Evolutionary conservation across 1,140 invertebrate genomes (phyloP).

Genomic region (Andrena cerasifolii): DNA sequence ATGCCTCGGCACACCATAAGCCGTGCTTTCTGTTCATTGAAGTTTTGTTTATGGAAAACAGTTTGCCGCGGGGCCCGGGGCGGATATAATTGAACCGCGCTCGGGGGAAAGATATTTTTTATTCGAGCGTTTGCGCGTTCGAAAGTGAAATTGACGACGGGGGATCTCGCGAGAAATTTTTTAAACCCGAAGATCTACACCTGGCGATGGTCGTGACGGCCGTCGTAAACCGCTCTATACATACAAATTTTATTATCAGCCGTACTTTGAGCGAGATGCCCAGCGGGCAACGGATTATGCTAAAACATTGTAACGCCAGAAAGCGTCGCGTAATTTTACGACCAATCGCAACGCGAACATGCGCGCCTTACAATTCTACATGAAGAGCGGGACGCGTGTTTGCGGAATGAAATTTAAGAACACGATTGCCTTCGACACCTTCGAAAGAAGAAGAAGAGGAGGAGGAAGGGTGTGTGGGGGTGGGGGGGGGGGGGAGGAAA

Average conservation of each 20-base stretch:
- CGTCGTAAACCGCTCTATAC: neutral
- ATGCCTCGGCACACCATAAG: too few species aligned
- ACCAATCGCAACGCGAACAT: neutral
- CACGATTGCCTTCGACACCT: constrained; percentile 46
- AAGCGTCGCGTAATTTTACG: constrained; percentile 26
- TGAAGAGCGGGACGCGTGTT: constrained; percentile 4
- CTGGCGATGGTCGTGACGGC: neutral
- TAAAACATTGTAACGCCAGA: constrained; percentile 1
- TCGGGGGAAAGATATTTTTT: neutral
- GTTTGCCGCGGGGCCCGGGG: neutral
- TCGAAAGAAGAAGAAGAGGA: neutral
- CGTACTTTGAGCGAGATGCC: neutral
- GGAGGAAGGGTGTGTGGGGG: neutral
- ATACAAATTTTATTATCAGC: constrained; percentile 5
- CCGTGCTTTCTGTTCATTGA: neutral
- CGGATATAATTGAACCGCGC: constrained; percentile 30
- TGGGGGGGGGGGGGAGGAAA: neutral
- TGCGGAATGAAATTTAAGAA: constrained; percentile 45
- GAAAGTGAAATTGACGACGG: neutral
- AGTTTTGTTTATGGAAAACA: neutral
- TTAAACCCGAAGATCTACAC: neutral
- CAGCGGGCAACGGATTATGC: constrained; percentile 1
- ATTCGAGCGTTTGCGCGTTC: neutral
- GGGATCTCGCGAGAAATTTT: neutral
- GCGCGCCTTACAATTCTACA: constrained; percentile 1